phyloP scores from a whole-genome alignment of 2,113 vertebrate genomes.

The Dendropsophus ebraccatus region DNA sequence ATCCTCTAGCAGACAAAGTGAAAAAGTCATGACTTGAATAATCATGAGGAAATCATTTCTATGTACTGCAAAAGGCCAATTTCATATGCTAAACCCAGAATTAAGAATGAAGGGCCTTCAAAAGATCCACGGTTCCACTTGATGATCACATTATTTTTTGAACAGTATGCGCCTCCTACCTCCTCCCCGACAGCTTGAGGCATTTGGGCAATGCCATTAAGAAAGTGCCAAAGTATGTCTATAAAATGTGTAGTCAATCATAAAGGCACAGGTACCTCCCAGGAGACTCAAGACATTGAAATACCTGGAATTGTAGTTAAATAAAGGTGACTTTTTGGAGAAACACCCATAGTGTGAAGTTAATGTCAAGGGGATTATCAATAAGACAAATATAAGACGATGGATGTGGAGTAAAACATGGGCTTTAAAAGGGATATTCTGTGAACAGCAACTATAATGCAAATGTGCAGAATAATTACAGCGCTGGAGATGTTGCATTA shows the following conservation, averaged over 20 bases:
- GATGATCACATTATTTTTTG: conserved; percentile 54
- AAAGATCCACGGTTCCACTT: conserved; percentile 56
- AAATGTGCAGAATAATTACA: background rate
- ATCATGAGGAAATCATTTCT: background rate
- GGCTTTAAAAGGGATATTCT: background rate
- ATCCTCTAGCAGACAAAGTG: background rate
- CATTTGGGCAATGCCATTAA: background rate
- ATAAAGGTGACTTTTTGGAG: background rate
- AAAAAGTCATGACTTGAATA: background rate
- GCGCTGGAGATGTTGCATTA: background rate
- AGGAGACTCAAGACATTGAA: background rate
- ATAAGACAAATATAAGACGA: background rate
- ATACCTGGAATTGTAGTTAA: background rate
- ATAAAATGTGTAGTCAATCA: background rate
- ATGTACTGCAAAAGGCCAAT: background rate
- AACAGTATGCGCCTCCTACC: background rate
- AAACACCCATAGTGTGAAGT: background rate
- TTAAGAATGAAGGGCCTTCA: conserved; percentile 62
- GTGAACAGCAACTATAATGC: background rate
- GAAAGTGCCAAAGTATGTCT: background rate
- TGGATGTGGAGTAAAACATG: background rate
- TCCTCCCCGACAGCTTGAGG: background rate
- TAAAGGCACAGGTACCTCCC: background rate
- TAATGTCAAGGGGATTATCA: background rate
- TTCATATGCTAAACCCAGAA: conserved; percentile 55